Conservation (phyloP, 2,888 invertebrate species). For the Parapristionchus giblindavisi region DNA sequence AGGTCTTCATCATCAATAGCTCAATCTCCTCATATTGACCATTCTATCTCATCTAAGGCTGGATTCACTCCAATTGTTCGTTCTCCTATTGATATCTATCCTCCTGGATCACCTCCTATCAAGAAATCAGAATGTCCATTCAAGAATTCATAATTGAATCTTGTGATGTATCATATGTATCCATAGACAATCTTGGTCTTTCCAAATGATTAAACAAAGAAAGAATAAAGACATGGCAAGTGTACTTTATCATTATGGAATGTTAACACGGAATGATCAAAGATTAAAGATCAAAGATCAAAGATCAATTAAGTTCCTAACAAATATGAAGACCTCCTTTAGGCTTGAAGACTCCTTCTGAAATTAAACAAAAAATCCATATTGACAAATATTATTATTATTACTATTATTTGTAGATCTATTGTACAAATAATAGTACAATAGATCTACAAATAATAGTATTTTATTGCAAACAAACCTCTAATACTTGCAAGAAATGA, state of each 20-base stretch:
- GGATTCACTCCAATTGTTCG: neutral
- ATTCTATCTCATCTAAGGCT: no score
- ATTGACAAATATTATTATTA: neutral
- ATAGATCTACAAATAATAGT: neutral
- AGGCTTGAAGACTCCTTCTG: slow-evolving; percentile 60
- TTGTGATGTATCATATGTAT: neutral
- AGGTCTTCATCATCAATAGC: neutral
- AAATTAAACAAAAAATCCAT: slow-evolving; percentile 19
- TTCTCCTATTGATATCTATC: neutral
- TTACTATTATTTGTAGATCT: slow-evolving; percentile 2
- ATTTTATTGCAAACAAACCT: slow-evolving; percentile 52
- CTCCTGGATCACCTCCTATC: neutral
- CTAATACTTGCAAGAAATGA: slow-evolving; percentile 73
- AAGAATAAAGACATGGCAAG: neutral
- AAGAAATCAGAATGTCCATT: no score
- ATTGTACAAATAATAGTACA: slow-evolving; percentile 44
- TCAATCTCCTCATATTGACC: neutral
- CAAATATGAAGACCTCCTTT: slow-evolving; percentile 62
- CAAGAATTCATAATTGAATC: no score
- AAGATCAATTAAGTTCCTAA: slow-evolving; percentile 33
- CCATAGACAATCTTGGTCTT: neutral
- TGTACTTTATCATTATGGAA: neutral
- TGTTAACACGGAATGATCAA: neutral
- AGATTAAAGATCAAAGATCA: slow-evolving; percentile 1
- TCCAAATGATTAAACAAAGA: neutral